A percentile compares a stretch with the other conserved stretches of the same genome.
Conservation (phyloP, 2,888 invertebrate species). For the Calliopum simillimum region DNA sequence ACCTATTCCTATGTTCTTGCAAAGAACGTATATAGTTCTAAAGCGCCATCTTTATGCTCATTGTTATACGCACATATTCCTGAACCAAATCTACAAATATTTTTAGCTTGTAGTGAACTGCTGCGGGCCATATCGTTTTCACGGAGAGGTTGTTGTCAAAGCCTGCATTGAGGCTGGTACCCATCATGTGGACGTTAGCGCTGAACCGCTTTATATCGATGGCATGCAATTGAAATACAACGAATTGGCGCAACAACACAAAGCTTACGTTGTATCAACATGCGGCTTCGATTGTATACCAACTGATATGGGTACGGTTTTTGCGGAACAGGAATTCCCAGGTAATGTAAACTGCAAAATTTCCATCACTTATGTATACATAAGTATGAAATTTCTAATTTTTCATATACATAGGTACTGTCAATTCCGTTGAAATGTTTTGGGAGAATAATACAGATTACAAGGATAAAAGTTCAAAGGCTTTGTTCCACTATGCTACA, state of each 20-base stretch:
- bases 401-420: conserved; percentile 38
- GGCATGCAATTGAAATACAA: conserved; percentile 44
- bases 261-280: conserved; percentile 41
- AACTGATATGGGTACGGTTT: conserved; percentile 45
- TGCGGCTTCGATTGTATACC: conserved; percentile 46
- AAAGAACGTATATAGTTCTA: too few species aligned
- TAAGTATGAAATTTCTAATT: neutral
- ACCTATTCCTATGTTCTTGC: too few species aligned
- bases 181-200: conserved; percentile 47
- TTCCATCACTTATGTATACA: neutral
- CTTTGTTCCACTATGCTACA: conserved; percentile 42
- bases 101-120: conserved; percentile 46
- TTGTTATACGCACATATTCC: neutral
- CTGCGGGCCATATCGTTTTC: conserved; percentile 45
- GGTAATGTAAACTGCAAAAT: conserved; percentile 32
- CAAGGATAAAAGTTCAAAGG: conserved; percentile 39
- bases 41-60: too few species aligned
- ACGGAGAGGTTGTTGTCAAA: conserved; percentile 46
- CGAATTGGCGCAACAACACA: conserved; percentile 42
- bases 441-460: conserved; percentile 40
- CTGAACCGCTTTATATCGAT: conserved; percentile 45
- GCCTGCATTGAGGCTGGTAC: conserved; percentile 45
- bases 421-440: conserved; percentile 46
- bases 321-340: conserved; percentile 42
- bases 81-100: neutral